These are phyloP conservation scores for Colletes latitarsis DNA, from an alignment of 1,140 invertebrate genomes.

Conservation along the genomic window DNA sequence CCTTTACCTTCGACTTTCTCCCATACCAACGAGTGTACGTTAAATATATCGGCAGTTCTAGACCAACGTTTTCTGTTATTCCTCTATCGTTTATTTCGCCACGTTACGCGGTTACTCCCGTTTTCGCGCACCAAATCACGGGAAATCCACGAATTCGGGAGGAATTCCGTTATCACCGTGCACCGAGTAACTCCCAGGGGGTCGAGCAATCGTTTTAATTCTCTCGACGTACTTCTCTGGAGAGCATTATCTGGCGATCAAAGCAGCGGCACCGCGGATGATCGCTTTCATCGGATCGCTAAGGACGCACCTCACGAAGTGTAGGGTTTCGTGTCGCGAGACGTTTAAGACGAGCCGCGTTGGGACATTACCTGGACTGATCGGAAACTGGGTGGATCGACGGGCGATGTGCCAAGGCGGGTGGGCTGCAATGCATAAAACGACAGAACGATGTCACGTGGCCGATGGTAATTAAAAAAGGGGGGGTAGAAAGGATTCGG, in stretches of 20 bases:
- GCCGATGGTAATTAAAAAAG: constrained; percentile 62
- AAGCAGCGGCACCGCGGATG: constrained; percentile 41
- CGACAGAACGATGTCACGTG: constrained; percentile 77
- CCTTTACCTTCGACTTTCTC: too few species aligned
- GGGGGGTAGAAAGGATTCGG: background rate
- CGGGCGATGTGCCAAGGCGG: constrained; percentile 76
- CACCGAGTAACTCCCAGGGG: too few species aligned
- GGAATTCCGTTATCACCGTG: too few species aligned
- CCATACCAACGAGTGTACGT: too few species aligned
- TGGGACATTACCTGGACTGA: constrained; percentile 79
- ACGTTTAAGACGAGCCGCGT: constrained; percentile 60
- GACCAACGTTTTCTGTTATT: too few species aligned
- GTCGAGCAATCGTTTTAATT: too few species aligned
- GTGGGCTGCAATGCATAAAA: constrained; percentile 77
- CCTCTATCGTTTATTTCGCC: too few species aligned
- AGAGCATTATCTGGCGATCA: constrained; percentile 35
- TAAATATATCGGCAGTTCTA: too few species aligned
- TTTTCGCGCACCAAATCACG: too few species aligned
- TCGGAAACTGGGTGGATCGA: constrained; percentile 76
- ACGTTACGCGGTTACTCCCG: too few species aligned
- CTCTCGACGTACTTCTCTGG: constrained; percentile 34
- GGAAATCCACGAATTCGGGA: too few species aligned
- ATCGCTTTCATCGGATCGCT: constrained; percentile 32
- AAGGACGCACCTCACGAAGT: constrained; percentile 32
- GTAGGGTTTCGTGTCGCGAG: constrained; percentile 37